Evolutionary conservation across 35 echinoderm and acorn worm species (phyloP).

Genomic region (Apostichopus californicus): DNA sequence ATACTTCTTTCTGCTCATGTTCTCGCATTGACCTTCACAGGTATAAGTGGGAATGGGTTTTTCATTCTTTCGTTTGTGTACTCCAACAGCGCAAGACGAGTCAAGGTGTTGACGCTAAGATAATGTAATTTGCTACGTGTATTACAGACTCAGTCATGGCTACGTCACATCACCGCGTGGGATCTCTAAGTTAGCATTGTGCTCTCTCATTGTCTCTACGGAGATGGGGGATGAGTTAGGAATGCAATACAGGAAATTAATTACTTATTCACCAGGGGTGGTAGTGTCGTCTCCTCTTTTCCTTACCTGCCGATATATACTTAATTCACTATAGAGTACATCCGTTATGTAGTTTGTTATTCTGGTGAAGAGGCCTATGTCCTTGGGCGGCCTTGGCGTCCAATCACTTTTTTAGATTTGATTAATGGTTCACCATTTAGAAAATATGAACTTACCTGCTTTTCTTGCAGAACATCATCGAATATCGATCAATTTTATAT

Average conservation of each 20-base stretch:
- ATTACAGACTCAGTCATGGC: slow-evolving; percentile 28
- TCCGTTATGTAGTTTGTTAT: background rate
- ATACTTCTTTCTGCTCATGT: background rate
- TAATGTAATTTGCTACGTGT: slow-evolving; percentile 31
- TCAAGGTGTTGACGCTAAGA: slow-evolving; percentile 33
- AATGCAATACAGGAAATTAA: slow-evolving; percentile 39
- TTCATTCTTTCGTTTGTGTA: background rate
- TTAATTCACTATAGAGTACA: background rate
- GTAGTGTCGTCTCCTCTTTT: background rate
- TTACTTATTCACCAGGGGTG: slow-evolving; percentile 25
- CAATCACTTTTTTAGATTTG: background rate
- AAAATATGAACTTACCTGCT: slow-evolving; percentile 5
- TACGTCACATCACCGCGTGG: slow-evolving; percentile 34
- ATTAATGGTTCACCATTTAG: background rate
- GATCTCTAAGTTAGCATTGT: slow-evolving; percentile 19
- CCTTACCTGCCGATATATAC: background rate
- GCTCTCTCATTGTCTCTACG: background rate
- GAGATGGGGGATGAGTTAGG: background rate
- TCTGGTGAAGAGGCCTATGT: slow-evolving; percentile 1
- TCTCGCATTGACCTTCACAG: background rate
- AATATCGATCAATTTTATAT: background rate
- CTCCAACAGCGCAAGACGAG: slow-evolving; percentile 20
- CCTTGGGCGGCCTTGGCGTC: background rate
- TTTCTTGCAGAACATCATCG: background rate
- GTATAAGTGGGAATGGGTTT: background rate